Conservation (phyloP, 2,113 vertebrate species). For the Nanorana parkeri region DNA sequence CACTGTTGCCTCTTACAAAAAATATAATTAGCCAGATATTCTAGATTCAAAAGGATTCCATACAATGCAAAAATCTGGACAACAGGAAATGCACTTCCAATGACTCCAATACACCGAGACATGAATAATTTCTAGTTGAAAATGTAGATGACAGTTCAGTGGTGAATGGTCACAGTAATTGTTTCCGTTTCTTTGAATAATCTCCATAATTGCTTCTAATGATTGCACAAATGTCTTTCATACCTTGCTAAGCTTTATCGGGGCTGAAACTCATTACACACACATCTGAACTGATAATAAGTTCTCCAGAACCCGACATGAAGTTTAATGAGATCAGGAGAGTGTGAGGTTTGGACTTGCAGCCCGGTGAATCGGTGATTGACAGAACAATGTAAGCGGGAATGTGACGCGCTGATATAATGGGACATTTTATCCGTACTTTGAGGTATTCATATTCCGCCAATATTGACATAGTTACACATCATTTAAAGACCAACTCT, state of each 20-base stretch:
- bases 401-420: too few relatives aligned
- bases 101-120: constrained; percentile 60
- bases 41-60: neutral
- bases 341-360: constrained; percentile 1
- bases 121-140: constrained; percentile 46
- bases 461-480: too few relatives aligned
- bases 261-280: constrained; percentile 8
- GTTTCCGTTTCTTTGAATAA: constrained; percentile 15
- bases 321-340: constrained; percentile 1
- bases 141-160: constrained; percentile 46
- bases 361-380: neutral
- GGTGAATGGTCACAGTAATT: constrained; percentile 50
- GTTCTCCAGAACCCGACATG: neutral
- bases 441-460: too few relatives aligned
- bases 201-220: constrained; percentile 40
- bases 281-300: constrained; percentile 28
- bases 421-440: too few relatives aligned
- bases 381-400: too few relatives aligned
- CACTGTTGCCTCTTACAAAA: too few relatives aligned
- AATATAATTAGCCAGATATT: too few relatives aligned
- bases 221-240: neutral
- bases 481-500: too few relatives aligned
- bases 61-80: constrained; percentile 36
- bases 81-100: constrained; percentile 52
- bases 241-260: constrained; percentile 7